These are phyloP conservation scores for Pseudochaenichthys georgianus DNA, from an alignment of 2,797 vertebrate genomes.

Conservation along the genomic window DNA sequence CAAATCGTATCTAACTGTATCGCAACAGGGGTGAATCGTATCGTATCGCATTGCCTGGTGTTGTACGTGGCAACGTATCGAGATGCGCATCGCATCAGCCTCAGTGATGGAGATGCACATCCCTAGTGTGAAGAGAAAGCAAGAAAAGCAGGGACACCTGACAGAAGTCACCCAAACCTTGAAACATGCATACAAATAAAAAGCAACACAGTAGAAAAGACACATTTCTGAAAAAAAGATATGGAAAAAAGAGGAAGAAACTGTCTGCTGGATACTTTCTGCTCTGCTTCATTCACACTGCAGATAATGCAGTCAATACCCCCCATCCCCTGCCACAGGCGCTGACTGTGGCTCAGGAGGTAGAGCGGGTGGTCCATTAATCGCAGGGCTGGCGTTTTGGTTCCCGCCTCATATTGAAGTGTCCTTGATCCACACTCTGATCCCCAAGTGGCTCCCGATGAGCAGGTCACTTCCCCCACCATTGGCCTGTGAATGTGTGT, in stretches of 20 bases:
- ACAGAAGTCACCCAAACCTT: no score
- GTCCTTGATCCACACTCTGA: constrained; percentile 5
- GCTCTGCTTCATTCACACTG: constrained; percentile 32
- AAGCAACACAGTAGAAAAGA: neutral
- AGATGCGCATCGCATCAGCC: no score
- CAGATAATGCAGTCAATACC: constrained; percentile 49
- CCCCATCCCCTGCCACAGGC: neutral
- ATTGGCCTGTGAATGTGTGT: neutral
- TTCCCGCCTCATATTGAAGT: neutral
- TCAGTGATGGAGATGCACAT: no score
- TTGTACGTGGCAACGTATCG: no score
- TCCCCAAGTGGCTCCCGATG: neutral
- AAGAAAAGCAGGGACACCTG: no score
- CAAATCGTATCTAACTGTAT: no score
- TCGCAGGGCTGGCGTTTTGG: neutral
- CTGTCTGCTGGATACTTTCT: constrained; percentile 30
- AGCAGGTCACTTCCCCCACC: neutral
- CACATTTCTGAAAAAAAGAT: neutral
- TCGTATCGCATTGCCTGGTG: no score
- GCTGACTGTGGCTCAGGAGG: neutral
- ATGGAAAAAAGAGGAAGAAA: neutral
- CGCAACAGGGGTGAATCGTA: no score
- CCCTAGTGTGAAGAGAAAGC: no score
- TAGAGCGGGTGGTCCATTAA: neutral
- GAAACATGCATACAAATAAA: neutral